Conservation (phyloP, 2,888 invertebrate genomes). For the Dryococelus australis region DNA sequence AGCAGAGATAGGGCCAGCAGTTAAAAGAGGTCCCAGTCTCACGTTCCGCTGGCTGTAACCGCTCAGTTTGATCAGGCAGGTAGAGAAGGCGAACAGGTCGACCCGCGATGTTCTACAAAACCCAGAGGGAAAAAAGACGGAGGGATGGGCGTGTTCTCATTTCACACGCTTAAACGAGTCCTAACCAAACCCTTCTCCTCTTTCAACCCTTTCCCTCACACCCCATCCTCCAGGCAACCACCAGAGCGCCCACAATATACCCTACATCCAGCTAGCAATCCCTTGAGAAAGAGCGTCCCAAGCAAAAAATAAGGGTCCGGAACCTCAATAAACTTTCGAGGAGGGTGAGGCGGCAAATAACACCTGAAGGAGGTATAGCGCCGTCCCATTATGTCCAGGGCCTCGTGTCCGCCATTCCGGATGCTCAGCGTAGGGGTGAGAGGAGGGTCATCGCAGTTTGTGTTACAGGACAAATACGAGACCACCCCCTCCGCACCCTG, state of each 20-base stretch:
- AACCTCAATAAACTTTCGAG: neutral
- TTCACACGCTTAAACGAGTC: neutral
- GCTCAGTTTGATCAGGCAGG: neutral
- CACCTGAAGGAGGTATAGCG: neutral
- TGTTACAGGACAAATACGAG: neutral
- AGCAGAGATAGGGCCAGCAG: too few relatives aligned
- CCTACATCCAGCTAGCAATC: neutral
- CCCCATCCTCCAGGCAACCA: neutral
- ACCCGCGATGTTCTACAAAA: neutral
- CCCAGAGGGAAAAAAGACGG: neutral
- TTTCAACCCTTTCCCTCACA: neutral
- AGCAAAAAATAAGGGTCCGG: neutral
- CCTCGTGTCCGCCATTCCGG: neutral
- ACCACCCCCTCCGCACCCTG: neutral
- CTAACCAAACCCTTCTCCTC: slow-evolving; percentile 3
- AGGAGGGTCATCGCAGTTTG: neutral
- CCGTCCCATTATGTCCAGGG: neutral
- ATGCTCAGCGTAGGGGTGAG: neutral
- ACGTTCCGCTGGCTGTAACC: neutral
- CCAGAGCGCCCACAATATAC: neutral
- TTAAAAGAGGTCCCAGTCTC: neutral
- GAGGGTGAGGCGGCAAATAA: neutral
- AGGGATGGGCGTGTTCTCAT: neutral
- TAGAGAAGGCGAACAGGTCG: slow-evolving; percentile 11
- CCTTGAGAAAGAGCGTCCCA: neutral